Conservation (phyloP, 2,888 invertebrate genomes). For the Hybos culiciformis region DNA sequence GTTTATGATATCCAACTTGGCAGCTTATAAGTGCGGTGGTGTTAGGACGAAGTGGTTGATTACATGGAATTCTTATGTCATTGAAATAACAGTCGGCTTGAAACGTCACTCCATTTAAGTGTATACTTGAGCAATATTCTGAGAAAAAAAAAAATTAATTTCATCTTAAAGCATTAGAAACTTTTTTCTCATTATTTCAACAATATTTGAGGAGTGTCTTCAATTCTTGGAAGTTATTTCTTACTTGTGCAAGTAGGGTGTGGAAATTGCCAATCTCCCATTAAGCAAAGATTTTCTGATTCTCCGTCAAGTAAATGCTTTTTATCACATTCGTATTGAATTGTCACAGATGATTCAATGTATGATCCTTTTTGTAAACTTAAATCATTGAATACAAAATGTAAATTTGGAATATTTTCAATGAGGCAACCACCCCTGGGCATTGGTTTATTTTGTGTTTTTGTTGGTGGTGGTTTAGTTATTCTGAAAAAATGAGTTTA, state of each 20-base stretch:
- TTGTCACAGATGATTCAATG: too few species aligned
- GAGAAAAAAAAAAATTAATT: background rate
- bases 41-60: conserved; percentile 1
- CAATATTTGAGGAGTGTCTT: background rate
- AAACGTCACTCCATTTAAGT: conserved; percentile 1
- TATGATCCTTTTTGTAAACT: too few species aligned
- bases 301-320: background rate
- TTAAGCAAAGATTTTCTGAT: background rate
- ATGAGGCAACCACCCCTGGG: too few species aligned
- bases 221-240: background rate
- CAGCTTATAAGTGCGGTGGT: conserved; percentile 12
- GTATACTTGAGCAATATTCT: conserved; percentile 1
- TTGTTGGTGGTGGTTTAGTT: too few species aligned
- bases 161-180: background rate
- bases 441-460: too few species aligned
- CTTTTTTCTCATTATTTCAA: background rate
- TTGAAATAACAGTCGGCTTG: conserved; percentile 7
- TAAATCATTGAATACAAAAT: too few species aligned
- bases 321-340: background rate
- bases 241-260: conserved; percentile 8
- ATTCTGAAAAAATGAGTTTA: too few species aligned
- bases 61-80: conserved; percentile 7
- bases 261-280: background rate
- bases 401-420: too few species aligned
- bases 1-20: conserved; percentile 5